A percentile compares a stretch with the other conserved stretches of the same genome.
Conservation (phyloP, 35 echinoderm and acorn worm species). For the Chiridota heheva region DNA sequence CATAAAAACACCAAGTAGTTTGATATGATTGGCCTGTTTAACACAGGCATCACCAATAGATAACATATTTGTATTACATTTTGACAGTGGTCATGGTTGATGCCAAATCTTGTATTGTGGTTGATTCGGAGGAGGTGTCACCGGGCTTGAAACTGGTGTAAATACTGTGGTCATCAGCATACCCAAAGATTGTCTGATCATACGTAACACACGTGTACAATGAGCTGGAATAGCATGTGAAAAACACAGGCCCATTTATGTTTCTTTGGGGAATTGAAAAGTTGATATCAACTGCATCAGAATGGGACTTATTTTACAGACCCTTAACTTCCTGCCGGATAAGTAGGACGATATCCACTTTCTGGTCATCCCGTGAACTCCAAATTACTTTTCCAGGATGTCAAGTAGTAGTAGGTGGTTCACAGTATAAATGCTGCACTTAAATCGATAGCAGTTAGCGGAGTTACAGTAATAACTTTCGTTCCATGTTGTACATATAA, state of each 20-base stretch:
- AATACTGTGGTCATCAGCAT: constrained; percentile 30
- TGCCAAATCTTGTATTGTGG: neutral
- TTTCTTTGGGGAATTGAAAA: constrained; percentile 14
- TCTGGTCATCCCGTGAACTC: neutral
- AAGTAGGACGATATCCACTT: constrained; percentile 24
- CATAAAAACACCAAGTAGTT: no score
- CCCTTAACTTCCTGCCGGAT: constrained; percentile 12
- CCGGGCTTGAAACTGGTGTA: constrained; percentile 17
- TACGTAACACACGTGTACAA: neutral
- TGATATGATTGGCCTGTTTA: no score
- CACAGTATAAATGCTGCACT: constrained; percentile 21
- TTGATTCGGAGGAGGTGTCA: neutral
- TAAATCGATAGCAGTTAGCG: constrained; percentile 31
- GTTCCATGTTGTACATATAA: constrained; percentile 37
- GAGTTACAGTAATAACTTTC: constrained; percentile 13
- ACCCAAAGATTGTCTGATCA: neutral
- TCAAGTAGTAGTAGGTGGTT: constrained; percentile 30
- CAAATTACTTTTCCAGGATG: constrained; percentile 14
- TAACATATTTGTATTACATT: no score
- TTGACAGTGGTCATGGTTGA: no score
- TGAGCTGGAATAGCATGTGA: constrained; percentile 31
- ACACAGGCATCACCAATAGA: no score
- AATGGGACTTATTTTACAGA: constrained; percentile 30
- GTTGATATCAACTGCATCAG: neutral
- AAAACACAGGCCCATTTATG: constrained; percentile 26